Evolutionary conservation across 2,888 invertebrate species (phyloP), one percentile per base, ranked within the genome.

Genomic region (Drosophila austrosaltans): DNA sequence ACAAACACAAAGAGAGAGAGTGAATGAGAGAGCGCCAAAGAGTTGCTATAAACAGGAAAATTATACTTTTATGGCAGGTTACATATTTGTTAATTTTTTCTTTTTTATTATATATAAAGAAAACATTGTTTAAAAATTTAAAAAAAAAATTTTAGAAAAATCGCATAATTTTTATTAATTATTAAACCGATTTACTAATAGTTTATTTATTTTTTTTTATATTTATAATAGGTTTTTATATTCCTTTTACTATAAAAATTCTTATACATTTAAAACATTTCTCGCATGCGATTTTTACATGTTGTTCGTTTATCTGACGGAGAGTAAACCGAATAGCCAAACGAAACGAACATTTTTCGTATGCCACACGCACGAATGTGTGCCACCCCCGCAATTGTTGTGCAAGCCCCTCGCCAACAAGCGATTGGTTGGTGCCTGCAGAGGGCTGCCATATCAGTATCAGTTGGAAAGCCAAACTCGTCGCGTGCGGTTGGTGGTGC

Each of bases 401-500:
- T 8, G 8, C 36, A 10, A 2, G 2, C n/a, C 56, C 36, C 16
- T 32, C 16, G 8, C 56, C 56, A 36, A 10, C 8, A 32, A 20
- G 6, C 56, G 10, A 20, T 56, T 16, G 56, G 8, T 56, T 20
- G 32, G 16, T 44, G 48, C 42, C 36, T n/a, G 56, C 48, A 48
- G 20, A 20, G 56, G 8, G 36, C 54, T 44, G 44, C 39, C 22
- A 59, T 57, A 64, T 78, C 72, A 79, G 79, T 67, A 70, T 72
- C 89, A 90, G 88, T 90, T 82, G 83, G 82, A 78, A 81, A 84
- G 78, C 77, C 81, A 81, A 80, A 73, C 79, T 89, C 86, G 82
- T 78, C 79, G 79, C 81, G 86, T 79, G 76, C 80, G 84, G 89
- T 80, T 82, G 87, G 69, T 82, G 87, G 69, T 60, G 70, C n/a